Evolutionary conservation across 1,140 invertebrate genomes (phyloP).

Genomic region (Trachelipus rathkii): DNA sequence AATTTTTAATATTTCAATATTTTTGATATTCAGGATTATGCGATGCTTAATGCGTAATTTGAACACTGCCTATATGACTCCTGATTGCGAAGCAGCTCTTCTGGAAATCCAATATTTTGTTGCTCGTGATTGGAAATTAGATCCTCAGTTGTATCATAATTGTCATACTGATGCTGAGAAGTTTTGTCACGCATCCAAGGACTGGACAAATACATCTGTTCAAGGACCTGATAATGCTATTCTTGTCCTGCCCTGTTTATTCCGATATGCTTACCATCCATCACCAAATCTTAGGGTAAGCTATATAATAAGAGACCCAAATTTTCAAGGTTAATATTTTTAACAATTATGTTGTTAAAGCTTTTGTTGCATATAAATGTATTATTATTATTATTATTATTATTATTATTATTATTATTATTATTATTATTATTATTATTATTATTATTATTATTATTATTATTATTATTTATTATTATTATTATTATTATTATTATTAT

Average conservation of each 20-base stretch:
- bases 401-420: too few species aligned
- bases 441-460: too few species aligned
- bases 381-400: too few species aligned
- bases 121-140: slow-evolving; percentile 86
- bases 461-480: too few species aligned
- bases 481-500: too few species aligned
- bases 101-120: slow-evolving; percentile 97
- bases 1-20: too few species aligned
- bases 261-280: slow-evolving; percentile 73
- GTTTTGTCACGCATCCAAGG: slow-evolving; percentile 71
- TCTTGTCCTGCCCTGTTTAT: slow-evolving; percentile 86
- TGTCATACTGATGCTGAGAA: slow-evolving; percentile 81
- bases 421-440: too few species aligned
- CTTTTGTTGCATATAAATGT: too few species aligned
- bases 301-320: not conserved
- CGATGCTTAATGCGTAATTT: slow-evolving; percentile 90
- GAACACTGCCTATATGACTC: slow-evolving; percentile 76
- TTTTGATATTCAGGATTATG: slow-evolving; percentile 64
- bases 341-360: too few species aligned
- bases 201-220: slow-evolving; percentile 62
- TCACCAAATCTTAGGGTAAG: slow-evolving; percentile 60
- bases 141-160: slow-evolving; percentile 78
- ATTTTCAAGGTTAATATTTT: too few species aligned
- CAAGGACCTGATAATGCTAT: slow-evolving; percentile 63
- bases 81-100: slow-evolving; percentile 81